Conservation (phyloP, 1,140 invertebrate genomes). For the Diabrotica undecimpunctata region DNA sequence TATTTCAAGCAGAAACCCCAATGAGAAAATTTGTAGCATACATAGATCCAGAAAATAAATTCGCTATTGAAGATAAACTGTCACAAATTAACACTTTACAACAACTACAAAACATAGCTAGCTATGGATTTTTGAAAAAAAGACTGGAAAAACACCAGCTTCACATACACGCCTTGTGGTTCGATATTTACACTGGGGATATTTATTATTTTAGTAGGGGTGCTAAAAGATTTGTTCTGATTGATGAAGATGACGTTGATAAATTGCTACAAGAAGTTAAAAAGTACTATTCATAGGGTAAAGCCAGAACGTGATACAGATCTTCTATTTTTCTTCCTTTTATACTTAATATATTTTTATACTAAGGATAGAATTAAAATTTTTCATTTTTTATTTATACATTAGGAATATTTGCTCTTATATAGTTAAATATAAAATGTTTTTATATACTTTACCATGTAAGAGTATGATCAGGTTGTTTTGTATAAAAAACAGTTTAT, state of each 20-base stretch:
- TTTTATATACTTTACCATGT: too few relatives aligned
- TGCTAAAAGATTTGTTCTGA: slow-evolving; percentile 77
- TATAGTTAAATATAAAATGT: too few relatives aligned
- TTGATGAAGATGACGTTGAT: slow-evolving; percentile 77
- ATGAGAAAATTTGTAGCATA: slow-evolving; percentile 85
- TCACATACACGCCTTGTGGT: slow-evolving; percentile 93
- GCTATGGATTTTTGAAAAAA: slow-evolving; percentile 87
- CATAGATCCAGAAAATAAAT: slow-evolving; percentile 90
- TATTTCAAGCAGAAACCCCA: slow-evolving; percentile 83
- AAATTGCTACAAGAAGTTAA: slow-evolving; percentile 71
- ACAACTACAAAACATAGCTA: slow-evolving; percentile 91
- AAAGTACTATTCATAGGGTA: slow-evolving; percentile 68
- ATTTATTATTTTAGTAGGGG: slow-evolving; percentile 89
- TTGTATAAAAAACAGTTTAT: too few relatives aligned
- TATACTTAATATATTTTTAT: slow-evolving; percentile 7
- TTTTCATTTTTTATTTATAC: background rate
- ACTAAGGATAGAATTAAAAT: background rate
- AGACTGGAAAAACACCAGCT: slow-evolving; percentile 76
- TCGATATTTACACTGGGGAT: slow-evolving; percentile 95
- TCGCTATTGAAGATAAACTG: slow-evolving; percentile 85
- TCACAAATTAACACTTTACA: slow-evolving; percentile 94
- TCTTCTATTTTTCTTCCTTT: slow-evolving; percentile 3
- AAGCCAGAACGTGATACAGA: slow-evolving; percentile 2
- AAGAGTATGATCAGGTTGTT: too few relatives aligned
- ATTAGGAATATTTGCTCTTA: too few relatives aligned